Evolutionary conservation across 1,140 invertebrate species (phyloP).

Genomic region (Oncopodura yosiiana): DNA sequence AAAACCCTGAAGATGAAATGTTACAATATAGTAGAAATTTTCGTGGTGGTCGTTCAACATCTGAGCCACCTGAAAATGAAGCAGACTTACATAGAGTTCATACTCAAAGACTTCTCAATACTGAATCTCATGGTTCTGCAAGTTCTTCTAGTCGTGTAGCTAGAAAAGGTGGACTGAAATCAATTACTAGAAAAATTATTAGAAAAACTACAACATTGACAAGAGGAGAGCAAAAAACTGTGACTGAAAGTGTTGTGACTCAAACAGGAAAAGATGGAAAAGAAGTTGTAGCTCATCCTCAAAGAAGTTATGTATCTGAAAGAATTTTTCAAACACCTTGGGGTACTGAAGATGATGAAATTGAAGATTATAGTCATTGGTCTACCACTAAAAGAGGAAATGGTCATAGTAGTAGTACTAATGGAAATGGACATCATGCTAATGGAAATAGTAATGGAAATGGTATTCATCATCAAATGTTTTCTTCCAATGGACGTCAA

Average conservation of each 20-base stretch:
- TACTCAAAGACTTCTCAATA: conserved; percentile 68
- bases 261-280: conserved; percentile 35
- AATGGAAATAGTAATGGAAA: too few relatives aligned
- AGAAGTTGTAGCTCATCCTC: conserved; percentile 13
- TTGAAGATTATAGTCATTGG: conserved; percentile 35
- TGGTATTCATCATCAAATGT: too few relatives aligned
- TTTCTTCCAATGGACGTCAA: too few relatives aligned
- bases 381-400: conserved; percentile 30
- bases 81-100: conserved; percentile 61
- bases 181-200: conserved; percentile 75
- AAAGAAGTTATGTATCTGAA: conserved; percentile 25
- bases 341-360: conserved; percentile 35
- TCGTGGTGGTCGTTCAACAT: conserved; percentile 32
- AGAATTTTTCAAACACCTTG: conserved; percentile 35
- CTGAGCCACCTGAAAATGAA: too few relatives aligned
- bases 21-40: conserved; percentile 36
- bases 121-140: conserved; percentile 60
- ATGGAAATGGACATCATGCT: too few relatives aligned
- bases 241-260: conserved; percentile 56
- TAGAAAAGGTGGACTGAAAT: conserved; percentile 47
- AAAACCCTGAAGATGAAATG: conserved; percentile 34
- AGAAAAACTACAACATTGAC: conserved; percentile 82
- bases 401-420: too few relatives aligned
- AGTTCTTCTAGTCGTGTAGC: conserved; percentile 58
- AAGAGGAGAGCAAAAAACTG: conserved; percentile 67